phyloP scores from a whole-genome alignment of 2,888 invertebrate genomes.

The Hydrotaea cyrtoneurina region DNA sequence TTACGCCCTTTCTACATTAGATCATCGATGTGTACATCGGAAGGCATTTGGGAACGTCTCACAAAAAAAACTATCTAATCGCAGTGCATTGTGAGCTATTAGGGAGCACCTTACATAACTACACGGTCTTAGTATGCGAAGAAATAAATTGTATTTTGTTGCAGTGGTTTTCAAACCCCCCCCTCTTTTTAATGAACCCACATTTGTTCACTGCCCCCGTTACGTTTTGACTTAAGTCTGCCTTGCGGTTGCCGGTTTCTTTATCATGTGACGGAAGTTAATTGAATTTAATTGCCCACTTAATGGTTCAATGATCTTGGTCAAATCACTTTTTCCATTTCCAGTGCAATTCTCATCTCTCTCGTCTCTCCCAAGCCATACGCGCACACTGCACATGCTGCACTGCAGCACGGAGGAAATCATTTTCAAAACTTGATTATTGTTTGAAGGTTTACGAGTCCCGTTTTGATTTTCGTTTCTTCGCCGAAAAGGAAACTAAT shows the following conservation, averaged over 20 bases:
- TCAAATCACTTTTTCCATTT: conserved; percentile 64
- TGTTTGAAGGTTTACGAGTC: conserved; percentile 24
- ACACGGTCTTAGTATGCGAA: no score
- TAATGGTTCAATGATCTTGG: conserved; percentile 78
- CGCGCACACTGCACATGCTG: conserved; percentile 15
- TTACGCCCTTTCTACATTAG: no score
- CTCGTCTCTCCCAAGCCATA: neutral
- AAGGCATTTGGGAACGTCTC: no score
- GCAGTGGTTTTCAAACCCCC: no score
- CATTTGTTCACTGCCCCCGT: no score
- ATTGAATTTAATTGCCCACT: conserved; percentile 80
- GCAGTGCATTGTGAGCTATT: no score
- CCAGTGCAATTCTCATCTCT: neutral
- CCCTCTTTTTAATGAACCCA: no score
- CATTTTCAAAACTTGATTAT: conserved; percentile 5
- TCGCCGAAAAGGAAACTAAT: conserved; percentile 49
- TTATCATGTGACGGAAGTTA: conserved; percentile 72
- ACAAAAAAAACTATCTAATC: no score
- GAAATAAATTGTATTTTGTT: no score
- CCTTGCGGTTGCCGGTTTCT: conserved; percentile 6
- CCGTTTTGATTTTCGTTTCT: neutral
- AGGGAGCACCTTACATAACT: no score
- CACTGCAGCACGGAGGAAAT: conserved; percentile 56
- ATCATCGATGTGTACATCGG: no score
- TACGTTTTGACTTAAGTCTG: no score